Conservation (phyloP, 1,140 invertebrate genomes). For the Brachionus calyciflorus region DNA sequence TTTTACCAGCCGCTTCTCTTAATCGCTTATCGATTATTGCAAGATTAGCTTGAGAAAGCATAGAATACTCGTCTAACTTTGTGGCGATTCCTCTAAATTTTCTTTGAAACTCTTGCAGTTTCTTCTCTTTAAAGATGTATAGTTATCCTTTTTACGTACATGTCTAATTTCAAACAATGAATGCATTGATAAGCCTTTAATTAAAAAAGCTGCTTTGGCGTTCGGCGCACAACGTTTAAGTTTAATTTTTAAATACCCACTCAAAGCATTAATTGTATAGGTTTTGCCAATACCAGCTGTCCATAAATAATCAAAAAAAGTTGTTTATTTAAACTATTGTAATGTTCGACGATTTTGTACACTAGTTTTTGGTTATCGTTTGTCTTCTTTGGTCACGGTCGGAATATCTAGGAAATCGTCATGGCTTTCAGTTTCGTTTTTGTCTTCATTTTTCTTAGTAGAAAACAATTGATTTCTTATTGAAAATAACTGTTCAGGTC, state of each 20-base stretch:
- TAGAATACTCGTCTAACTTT: not conserved
- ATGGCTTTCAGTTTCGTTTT: too few species aligned
- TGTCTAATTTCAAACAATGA: not conserved
- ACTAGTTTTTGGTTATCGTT: too few species aligned
- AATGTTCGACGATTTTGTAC: too few species aligned
- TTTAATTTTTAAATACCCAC: not conserved
- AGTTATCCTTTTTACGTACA: not conserved
- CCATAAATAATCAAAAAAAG: too few species aligned
- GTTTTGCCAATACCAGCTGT: too few species aligned
- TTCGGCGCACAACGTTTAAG: not conserved
- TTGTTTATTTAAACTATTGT: too few species aligned
- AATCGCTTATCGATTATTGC: not conserved
- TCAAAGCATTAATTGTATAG: not conserved
- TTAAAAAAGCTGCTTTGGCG: not conserved
- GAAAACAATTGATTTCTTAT: too few species aligned
- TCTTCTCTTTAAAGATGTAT: not conserved
- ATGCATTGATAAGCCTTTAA: not conserved
- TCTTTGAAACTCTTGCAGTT: not conserved
- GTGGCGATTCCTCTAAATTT: not conserved
- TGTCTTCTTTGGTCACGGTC: too few species aligned
- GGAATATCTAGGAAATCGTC: too few species aligned
- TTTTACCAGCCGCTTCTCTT: not conserved
- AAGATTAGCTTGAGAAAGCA: not conserved
- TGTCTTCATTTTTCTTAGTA: too few species aligned
- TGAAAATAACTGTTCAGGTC: too few species aligned